These are phyloP conservation scores for Menidia menidia DNA, from an alignment of 2,797 vertebrate genomes.

Conservation along the genomic window DNA sequence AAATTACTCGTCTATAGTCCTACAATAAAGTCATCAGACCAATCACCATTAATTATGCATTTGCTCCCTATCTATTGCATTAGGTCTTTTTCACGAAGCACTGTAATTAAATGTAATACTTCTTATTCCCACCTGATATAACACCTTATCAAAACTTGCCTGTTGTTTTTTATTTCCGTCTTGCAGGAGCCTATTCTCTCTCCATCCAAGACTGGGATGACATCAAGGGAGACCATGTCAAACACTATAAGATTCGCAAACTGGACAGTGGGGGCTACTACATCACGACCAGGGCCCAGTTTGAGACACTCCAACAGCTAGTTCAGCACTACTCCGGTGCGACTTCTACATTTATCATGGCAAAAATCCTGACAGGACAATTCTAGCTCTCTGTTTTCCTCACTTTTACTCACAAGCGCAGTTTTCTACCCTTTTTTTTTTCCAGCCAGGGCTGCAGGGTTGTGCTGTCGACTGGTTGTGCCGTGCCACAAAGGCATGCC, in stretches of 20 bases:
- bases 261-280: constrained; percentile 99
- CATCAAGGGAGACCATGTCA: constrained; percentile 98
- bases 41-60: not conserved
- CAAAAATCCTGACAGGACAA: not conserved
- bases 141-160: not conserved
- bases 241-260: constrained; percentile 99
- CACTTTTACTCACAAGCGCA: not conserved
- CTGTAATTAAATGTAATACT: constrained; percentile 3
- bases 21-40: not conserved
- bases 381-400: not conserved
- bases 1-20: constrained; percentile 17
- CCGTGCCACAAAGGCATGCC: constrained; percentile 99
- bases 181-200: constrained; percentile 95
- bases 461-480: constrained; percentile 97
- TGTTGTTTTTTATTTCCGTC: constrained; percentile 3
- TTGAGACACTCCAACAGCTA: constrained; percentile 98
- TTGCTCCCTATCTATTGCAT: not conserved
- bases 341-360: constrained; percentile 6
- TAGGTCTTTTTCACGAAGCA: not conserved
- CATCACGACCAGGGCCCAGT: constrained; percentile 98
- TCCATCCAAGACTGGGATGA: constrained; percentile 99
- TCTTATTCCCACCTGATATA: not conserved
- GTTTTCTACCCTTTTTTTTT: not conserved
- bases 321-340: constrained; percentile 98
- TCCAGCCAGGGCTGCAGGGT: constrained; percentile 94